phyloP scores from a whole-genome alignment of 2,797 vertebrate genomes.

The Leuciscus waleckii region DNA sequence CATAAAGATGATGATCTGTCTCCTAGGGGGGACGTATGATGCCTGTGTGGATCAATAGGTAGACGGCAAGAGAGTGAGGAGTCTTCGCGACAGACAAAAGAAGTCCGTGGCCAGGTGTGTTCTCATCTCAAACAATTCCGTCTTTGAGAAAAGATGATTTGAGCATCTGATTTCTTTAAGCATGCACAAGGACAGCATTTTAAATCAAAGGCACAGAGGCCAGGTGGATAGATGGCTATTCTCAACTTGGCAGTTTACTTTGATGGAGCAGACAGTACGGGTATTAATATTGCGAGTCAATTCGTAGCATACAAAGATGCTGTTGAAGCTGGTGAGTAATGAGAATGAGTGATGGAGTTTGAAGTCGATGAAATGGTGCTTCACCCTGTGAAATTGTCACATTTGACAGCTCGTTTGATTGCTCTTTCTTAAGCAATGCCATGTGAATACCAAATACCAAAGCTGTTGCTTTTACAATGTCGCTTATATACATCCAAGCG shows the following conservation, averaged over 20 bases:
- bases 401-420: slow-evolving; percentile 76
- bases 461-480: not conserved
- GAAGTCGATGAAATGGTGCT: slow-evolving; percentile 71
- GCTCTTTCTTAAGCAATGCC: slow-evolving; percentile 66
- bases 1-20: slow-evolving; percentile 72
- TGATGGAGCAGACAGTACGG: slow-evolving; percentile 30
- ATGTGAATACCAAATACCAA: slow-evolving; percentile 31
- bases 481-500: slow-evolving; percentile 5
- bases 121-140: not conserved
- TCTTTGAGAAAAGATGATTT: not conserved
- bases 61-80: slow-evolving; percentile 65
- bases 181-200: not conserved
- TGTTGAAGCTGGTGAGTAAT: slow-evolving; percentile 72
- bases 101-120: not conserved
- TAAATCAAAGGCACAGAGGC: slow-evolving; percentile 9
- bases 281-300: slow-evolving; percentile 70
- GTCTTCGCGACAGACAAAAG: slow-evolving; percentile 13
- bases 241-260: slow-evolving; percentile 27
- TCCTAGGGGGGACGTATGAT: slow-evolving; percentile 73
- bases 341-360: slow-evolving; percentile 76
- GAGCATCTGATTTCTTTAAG: slow-evolving; percentile 22
- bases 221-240: slow-evolving; percentile 28
- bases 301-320: slow-evolving; percentile 63
- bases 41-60: slow-evolving; percentile 78
- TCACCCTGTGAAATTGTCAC: slow-evolving; percentile 70